Evolutionary conservation across 2,797 vertebrate genomes (phyloP).

Genomic region (Pteronotus mesoamericanus): DNA sequence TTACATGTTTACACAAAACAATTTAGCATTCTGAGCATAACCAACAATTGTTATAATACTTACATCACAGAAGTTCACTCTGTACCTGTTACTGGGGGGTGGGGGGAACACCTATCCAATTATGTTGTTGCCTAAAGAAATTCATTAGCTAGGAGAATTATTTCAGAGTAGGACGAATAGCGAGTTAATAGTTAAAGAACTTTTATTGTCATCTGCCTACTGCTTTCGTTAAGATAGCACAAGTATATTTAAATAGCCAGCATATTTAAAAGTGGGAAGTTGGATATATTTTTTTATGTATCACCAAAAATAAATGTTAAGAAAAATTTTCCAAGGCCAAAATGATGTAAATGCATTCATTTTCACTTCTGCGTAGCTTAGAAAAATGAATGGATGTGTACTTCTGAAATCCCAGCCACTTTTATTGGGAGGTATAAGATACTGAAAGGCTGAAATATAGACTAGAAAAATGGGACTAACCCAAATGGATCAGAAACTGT

Average conservation of each 20-base stretch:
- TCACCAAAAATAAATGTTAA: background rate
- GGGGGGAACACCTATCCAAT: background rate
- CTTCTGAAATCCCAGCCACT: background rate
- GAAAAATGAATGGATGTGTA: background rate
- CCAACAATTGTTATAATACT: background rate
- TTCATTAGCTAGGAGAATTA: background rate
- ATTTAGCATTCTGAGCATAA: background rate
- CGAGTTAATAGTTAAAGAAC: slow-evolving; percentile 9
- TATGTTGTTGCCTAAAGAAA: background rate
- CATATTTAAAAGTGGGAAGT: slow-evolving; percentile 20
- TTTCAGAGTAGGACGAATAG: background rate
- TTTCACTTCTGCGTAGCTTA: background rate
- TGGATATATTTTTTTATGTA: background rate
- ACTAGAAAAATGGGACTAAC: background rate
- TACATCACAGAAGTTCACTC: background rate
- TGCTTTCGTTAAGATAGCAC: background rate
- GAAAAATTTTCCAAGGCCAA: slow-evolving; percentile 12
- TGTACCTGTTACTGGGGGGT: background rate
- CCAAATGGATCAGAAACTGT: background rate
- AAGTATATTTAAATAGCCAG: background rate
- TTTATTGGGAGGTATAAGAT: background rate
- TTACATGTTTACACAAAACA: background rate
- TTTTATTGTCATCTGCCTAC: background rate
- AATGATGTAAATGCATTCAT: background rate
- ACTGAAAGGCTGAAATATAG: background rate